These are phyloP conservation scores for Dysidea cf. avara DNA, from an alignment of 37 sponge, comb jelly and placozoan species.

Conservation along the genomic window DNA sequence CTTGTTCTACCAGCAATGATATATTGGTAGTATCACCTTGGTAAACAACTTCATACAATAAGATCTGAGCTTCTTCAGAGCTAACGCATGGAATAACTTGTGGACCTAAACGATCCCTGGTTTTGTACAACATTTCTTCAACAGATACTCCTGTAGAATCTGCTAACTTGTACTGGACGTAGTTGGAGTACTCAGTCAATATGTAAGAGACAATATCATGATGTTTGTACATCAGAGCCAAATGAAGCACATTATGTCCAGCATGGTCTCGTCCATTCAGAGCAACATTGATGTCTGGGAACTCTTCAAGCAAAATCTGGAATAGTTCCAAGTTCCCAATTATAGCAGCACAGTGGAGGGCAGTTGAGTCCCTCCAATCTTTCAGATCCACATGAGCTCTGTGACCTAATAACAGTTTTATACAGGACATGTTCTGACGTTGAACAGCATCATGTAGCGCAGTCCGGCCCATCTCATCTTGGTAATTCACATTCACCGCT, in stretches of 20 bases:
- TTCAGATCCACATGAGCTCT: constrained; percentile 3
- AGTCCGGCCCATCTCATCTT: constrained; percentile 39
- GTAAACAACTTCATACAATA: constrained; percentile 18
- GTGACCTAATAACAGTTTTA: constrained; percentile 13
- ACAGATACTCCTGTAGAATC: constrained; percentile 35
- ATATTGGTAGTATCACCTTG: neutral
- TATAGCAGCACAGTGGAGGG: constrained; percentile 50
- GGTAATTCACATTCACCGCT: neutral
- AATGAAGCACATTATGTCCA: constrained; percentile 15
- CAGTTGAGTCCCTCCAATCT: constrained; percentile 8
- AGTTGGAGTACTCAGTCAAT: neutral
- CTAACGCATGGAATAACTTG: constrained; percentile 16
- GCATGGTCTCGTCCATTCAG: constrained; percentile 11
- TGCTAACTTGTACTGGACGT: neutral
- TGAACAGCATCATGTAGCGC: constrained; percentile 52
- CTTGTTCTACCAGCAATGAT: neutral
- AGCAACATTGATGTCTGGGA: neutral
- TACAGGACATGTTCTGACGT: neutral
- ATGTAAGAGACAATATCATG: constrained; percentile 33
- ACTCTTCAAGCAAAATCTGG: neutral
- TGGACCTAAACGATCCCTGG: constrained; percentile 6
- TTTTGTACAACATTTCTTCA: constrained; percentile 10
- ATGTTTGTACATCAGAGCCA: constrained; percentile 33
- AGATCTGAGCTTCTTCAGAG: constrained; percentile 39
- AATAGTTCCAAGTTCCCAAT: constrained; percentile 12